Evolutionary conservation across 2,113 vertebrate genomes (phyloP), one percentile per base, ranked within the genome.

Genomic region (Ictalurus punctatus): DNA sequence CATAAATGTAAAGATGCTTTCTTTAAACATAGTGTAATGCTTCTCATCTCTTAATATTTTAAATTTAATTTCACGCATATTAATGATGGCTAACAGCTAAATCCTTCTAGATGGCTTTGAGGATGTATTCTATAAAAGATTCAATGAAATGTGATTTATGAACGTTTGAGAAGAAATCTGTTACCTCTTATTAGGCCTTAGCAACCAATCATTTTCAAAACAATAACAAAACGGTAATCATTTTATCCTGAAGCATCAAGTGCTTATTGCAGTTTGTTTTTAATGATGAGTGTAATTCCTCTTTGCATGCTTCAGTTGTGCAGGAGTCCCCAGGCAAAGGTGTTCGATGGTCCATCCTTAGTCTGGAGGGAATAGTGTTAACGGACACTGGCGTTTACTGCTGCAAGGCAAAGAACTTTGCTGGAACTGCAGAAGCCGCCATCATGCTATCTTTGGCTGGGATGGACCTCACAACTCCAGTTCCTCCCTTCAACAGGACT

Each of bases 301-400:
- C 23, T 58, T 74, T 92, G 9, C 87, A 65, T 89, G 87, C 67
- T 89, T 86, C 74, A 99, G 98, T 97, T 88, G 96, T 99, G 88
- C 97, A 99, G 92, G 98, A 99, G 91, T 97, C 97, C 90, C 98
- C 98, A 65, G 95, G 94, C 61, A 97, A 99, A 21, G 98, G 98
- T 76, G 94, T 97, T 85, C 95, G 96, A 81, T 99, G 98, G 98
- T 99, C 98, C 92, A 97, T 99, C 90, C 96, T 99, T 90, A 99
- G 98, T 90, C 87, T 99, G 92, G 95, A 97, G 14, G 96, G 95
- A 79, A 96, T 99, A 92, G 92, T 96, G 6, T 93, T 95, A 92
- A 96, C 96, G 91, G 98, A 99, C 0, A 97, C 97, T 6, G 98
- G 98, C 27, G 94, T 97, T 93, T 99, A 99, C 93, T 96, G 94